Conservation (phyloP, 2,797 vertebrate genomes). For the Ceryle rudis region DNA sequence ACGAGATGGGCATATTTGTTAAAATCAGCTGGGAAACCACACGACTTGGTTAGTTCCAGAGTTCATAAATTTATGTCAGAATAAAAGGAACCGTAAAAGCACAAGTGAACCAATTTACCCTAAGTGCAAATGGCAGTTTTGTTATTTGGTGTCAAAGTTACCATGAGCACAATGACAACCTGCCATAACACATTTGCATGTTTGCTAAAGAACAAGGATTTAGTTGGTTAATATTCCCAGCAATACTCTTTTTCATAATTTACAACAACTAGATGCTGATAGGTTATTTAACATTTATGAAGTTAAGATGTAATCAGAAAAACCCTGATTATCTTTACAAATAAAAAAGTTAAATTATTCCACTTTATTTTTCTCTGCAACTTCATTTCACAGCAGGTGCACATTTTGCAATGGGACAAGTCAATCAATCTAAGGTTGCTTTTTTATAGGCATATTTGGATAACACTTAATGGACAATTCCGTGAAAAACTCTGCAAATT, state of each 20-base stretch:
- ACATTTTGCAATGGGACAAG: slow-evolving; percentile 76
- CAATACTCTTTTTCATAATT: slow-evolving; percentile 97
- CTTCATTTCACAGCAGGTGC: slow-evolving; percentile 80
- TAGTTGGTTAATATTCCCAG: slow-evolving; percentile 96
- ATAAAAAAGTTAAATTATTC: slow-evolving; percentile 98
- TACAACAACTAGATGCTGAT: slow-evolving; percentile 99
- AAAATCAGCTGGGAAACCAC: slow-evolving; percentile 77
- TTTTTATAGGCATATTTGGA: slow-evolving; percentile 54
- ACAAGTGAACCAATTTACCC: slow-evolving; percentile 81
- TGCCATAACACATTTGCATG: slow-evolving; percentile 86
- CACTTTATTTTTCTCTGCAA: slow-evolving; percentile 65
- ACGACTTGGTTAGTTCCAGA: slow-evolving; percentile 74
- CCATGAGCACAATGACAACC: slow-evolving; percentile 82
- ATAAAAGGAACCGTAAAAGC: slow-evolving; percentile 74
- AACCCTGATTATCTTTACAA: slow-evolving; percentile 99
- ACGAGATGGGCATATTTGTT: slow-evolving; percentile 78
- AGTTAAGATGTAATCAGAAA: slow-evolving; percentile 98
- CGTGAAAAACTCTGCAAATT: slow-evolving; percentile 60
- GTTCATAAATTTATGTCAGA: slow-evolving; percentile 83
- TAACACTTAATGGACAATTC: slow-evolving; percentile 58
- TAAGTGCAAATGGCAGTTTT: slow-evolving; percentile 86
- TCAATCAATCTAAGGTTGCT: slow-evolving; percentile 73
- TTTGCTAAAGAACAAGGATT: slow-evolving; percentile 84
- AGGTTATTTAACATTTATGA: slow-evolving; percentile 99
- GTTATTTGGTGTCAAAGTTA: slow-evolving; percentile 86